A percentile compares a stretch with the other conserved stretches of the same genome.
Conservation (phyloP, 2,113 vertebrate species). For the Lepidothrix coronata region DNA sequence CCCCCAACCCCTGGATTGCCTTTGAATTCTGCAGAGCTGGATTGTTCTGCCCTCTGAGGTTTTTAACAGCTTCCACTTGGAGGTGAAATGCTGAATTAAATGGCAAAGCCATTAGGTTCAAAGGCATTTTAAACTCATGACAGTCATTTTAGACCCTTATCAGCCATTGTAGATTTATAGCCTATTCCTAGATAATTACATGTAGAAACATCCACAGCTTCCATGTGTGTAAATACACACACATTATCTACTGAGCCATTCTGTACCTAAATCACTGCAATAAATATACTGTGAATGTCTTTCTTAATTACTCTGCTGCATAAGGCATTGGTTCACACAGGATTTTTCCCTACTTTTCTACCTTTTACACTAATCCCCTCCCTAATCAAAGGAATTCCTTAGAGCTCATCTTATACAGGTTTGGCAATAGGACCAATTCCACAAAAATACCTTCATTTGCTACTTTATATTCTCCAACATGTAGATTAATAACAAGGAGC, state of each 20-base stretch:
- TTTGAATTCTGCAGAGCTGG: not conserved
- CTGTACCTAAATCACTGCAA: not conserved
- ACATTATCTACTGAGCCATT: not conserved
- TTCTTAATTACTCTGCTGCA: not conserved
- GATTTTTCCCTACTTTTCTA: not conserved
- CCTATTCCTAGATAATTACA: not conserved
- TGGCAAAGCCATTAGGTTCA: not conserved
- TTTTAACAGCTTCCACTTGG: constrained; percentile 23
- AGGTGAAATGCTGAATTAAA: constrained; percentile 45
- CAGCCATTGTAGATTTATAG: not conserved
- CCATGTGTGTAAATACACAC: not conserved
- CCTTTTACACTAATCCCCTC: not conserved
- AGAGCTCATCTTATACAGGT: not conserved
- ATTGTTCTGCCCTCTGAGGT: not conserved
- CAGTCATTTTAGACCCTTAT: not conserved
- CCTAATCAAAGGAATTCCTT: not conserved
- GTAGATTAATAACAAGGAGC: not conserved
- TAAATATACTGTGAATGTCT: not conserved
- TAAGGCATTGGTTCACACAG: not conserved
- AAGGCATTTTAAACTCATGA: not conserved
- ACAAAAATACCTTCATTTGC: not conserved
- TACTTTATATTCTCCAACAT: not conserved
- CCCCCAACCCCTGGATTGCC: not conserved
- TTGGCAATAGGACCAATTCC: not conserved
- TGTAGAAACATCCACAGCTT: not conserved